phyloP scores from a whole-genome alignment of 2,888 invertebrate species.

The Alentia gelatinosa region DNA sequence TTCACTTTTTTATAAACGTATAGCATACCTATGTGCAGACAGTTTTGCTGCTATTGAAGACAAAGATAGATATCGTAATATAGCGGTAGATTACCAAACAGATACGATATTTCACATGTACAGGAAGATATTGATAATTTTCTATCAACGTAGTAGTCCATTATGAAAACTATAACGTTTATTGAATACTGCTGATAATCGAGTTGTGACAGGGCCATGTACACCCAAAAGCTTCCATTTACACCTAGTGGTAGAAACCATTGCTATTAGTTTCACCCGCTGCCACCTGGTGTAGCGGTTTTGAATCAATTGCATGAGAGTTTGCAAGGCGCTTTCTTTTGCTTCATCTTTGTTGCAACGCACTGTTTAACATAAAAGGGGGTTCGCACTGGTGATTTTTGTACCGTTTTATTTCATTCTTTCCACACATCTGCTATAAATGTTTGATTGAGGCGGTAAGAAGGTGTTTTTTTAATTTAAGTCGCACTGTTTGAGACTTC shows the following conservation, averaged over 20 bases:
- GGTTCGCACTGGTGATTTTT: constrained; percentile 11
- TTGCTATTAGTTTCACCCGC: neutral
- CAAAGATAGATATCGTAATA: neutral
- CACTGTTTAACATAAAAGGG: neutral
- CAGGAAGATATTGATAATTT: neutral
- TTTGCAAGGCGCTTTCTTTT: neutral
- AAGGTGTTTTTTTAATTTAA: too few species aligned
- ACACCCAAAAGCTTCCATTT: neutral
- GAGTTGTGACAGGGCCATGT: constrained; percentile 35
- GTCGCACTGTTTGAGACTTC: too few species aligned
- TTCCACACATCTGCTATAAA: neutral
- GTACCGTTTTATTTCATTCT: neutral
- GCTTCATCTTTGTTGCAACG: neutral
- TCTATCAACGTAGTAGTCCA: neutral
- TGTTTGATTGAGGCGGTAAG: too few species aligned
- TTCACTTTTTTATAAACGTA: neutral
- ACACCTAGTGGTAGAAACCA: constrained; percentile 36
- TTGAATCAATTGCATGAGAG: neutral
- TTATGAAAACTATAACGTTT: constrained; percentile 9
- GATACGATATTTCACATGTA: too few species aligned
- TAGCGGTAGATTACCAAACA: neutral
- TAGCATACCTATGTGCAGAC: neutral
- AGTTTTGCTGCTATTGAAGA: neutral
- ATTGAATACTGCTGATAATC: constrained; percentile 3
- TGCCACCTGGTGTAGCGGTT: constrained; percentile 31